phyloP scores from a whole-genome alignment of 2,113 vertebrate species.

The Chiloscyllium plagiosum region DNA sequence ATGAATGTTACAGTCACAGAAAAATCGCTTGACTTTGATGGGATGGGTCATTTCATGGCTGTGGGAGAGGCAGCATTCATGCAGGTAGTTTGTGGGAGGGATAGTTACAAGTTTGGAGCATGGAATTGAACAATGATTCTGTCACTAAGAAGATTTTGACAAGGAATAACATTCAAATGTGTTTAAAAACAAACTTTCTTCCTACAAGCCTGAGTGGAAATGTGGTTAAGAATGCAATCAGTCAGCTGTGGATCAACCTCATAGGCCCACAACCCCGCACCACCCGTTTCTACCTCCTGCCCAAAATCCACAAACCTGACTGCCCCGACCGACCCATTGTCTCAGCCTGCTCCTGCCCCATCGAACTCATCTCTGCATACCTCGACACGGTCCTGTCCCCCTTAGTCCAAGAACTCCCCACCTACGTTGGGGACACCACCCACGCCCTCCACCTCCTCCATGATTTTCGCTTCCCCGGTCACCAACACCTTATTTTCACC shows the following conservation, averaged over 20 bases:
- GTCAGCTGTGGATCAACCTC: neutral
- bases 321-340: too few species aligned
- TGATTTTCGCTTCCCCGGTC: too few species aligned
- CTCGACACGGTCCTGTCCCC: too few species aligned
- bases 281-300: too few species aligned
- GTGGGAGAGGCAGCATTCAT: neutral
- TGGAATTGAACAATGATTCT: neutral
- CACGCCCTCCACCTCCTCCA: too few species aligned
- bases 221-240: neutral
- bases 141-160: neutral
- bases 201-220: neutral
- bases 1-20: neutral
- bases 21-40: neutral
- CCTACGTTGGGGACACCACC: too few species aligned
- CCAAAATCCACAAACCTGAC: too few species aligned
- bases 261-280: too few species aligned
- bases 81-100: neutral
- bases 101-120: neutral
- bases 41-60: neutral
- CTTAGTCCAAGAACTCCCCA: too few species aligned
- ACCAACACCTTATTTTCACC: too few species aligned
- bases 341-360: too few species aligned
- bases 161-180: neutral
- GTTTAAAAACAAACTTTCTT: neutral
- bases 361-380: too few species aligned